Base-by-base conservation (phyloP, 2,113 vertebrate genomes). In the Sakesphorus luctuosus region DNA sequence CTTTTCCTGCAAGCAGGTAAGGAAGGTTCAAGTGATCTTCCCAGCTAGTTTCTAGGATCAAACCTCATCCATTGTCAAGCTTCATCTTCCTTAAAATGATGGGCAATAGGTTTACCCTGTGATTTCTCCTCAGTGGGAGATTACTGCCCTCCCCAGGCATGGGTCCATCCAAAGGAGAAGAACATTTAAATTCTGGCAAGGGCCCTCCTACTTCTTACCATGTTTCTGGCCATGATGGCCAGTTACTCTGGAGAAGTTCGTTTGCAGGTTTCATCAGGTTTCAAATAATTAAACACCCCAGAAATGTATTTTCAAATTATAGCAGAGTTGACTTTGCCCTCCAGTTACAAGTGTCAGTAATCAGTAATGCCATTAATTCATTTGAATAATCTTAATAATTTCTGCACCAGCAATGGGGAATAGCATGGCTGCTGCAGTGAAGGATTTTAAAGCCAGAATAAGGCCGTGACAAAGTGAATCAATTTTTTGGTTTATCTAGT, bases 291-390 rank as follows among this genome's bases (percentile, higher is more conserved):
- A 58, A 90, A 82, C 36, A 79, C 4, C 3, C 35, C 25, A 87
- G 83, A 90, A 93, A 77, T 65, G 36, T 61, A 29, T 90, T 93
- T 93, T 88, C 61, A 81, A 28, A 82, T 79, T 80, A 56, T 18
- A 89, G 36, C 12, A 65, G 52, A 31, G 18, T 44, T 77, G 43
- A 67, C 43, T 89, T 55, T 83, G 38, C 66, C 74, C 65, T 94
- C n/a, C 67, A 66, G 74, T 87, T 84, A 38, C 55, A 92, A 78
- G 26, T 84, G 58, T 89, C 75, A 72, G 61, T 69, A 76, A 87
- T 90, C 61, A 90, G 52, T 76, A 90, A 61, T 88, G 26, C 21
- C 83, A 78, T 75, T 96, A 92, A 82, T 74, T 92, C 31, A 59
- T 84, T 75, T 75, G 67, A 90, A 81, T 84, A 33, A 13, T 89